phyloP scores from a whole-genome alignment of 2,113 vertebrate genomes.

The Chrysochloris asiatica region DNA sequence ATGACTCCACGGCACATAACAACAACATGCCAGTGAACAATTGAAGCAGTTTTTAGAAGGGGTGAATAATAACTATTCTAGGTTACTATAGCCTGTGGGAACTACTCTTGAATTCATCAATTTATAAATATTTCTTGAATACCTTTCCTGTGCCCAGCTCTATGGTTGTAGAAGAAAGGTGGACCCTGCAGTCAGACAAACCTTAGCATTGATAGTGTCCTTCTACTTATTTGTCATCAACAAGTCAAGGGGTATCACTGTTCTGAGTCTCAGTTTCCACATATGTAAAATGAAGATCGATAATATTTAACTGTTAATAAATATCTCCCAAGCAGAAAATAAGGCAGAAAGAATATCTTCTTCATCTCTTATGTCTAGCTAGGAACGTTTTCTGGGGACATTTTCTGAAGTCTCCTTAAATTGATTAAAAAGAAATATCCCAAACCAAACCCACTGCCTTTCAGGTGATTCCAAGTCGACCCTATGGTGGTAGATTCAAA shows the following conservation, averaged over 20 bases:
- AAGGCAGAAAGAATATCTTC: background rate
- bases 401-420: background rate
- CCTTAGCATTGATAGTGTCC: background rate
- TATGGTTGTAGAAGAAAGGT: background rate
- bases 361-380: background rate
- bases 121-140: constrained; percentile 1
- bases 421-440: background rate
- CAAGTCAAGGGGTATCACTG: background rate
- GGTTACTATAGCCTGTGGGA: background rate
- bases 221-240: background rate
- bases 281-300: background rate
- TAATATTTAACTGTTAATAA: background rate
- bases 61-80: background rate
- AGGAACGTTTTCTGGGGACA: background rate
- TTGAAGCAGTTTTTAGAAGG: background rate
- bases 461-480: background rate
- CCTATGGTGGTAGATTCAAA: too few relatives aligned
- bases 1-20: too few relatives aligned
- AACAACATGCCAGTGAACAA: background rate
- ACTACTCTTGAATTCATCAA: background rate
- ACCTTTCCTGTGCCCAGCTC: background rate
- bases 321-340: background rate
- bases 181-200: background rate
- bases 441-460: background rate
- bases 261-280: background rate